Evolutionary conservation across 1,140 invertebrate species (phyloP).

Genomic region (Zaprionus nigranus): DNA sequence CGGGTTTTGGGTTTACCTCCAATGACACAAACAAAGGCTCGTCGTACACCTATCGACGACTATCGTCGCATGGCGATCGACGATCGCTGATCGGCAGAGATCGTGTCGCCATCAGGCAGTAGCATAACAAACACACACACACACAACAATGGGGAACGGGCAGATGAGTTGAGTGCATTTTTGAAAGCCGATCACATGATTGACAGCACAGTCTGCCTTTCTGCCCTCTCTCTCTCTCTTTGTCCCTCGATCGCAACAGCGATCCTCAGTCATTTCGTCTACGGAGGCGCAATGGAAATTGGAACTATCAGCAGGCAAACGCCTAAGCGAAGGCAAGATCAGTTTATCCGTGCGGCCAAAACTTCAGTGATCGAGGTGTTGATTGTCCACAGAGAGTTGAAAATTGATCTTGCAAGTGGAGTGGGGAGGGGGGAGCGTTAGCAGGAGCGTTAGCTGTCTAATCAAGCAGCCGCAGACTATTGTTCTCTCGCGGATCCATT

Average conservation of each 20-base stretch:
- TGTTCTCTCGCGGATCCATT: conserved; percentile 22
- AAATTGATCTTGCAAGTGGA: conserved; percentile 11
- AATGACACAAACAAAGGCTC: conserved; percentile 34
- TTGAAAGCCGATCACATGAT: conserved; percentile 58
- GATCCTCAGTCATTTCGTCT: conserved; percentile 13
- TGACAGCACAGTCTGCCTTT: conserved; percentile 33
- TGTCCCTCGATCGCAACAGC: neutral
- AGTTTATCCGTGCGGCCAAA: conserved; percentile 24
- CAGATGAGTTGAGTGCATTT: conserved; percentile 57
- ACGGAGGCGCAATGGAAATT: conserved; percentile 44
- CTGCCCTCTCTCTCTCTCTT: neutral
- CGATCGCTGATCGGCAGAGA: neutral
- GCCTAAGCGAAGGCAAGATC: conserved; percentile 27
- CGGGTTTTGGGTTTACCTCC: conserved; percentile 28
- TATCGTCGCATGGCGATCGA: conserved; percentile 22
- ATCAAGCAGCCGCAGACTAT: conserved; percentile 35
- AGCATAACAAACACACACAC: conserved; percentile 25
- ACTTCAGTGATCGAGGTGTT: conserved; percentile 45
- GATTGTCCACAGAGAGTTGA: conserved; percentile 35
- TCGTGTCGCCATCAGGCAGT: conserved; percentile 33
- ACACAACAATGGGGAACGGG: conserved; percentile 38
- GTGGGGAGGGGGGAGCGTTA: neutral
- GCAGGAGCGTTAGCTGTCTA: conserved; percentile 9
- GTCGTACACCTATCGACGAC: conserved; percentile 29
- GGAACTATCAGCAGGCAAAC: conserved; percentile 47